phyloP scores from a whole-genome alignment of 2,797 vertebrate genomes.

The Premnoplex brunnescens region DNA sequence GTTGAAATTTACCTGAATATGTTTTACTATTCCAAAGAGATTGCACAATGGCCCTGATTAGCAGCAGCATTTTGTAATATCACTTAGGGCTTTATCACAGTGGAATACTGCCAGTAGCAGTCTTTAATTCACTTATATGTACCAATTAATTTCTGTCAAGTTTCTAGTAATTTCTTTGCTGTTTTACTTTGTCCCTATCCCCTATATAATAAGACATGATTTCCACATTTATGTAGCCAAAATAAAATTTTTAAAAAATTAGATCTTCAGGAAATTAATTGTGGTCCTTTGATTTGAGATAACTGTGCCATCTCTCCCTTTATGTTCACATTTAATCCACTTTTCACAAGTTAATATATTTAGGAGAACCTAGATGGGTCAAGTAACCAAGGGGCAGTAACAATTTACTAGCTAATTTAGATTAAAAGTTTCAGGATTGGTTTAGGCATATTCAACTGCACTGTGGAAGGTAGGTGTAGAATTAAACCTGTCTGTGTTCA shows the following conservation, averaged over 20 bases:
- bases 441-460: not conserved
- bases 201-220: constrained; percentile 51
- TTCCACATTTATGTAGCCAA: constrained; percentile 64
- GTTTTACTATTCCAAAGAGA: constrained; percentile 57
- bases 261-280: constrained; percentile 60
- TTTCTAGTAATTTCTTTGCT: constrained; percentile 75
- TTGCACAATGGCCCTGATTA: constrained; percentile 66
- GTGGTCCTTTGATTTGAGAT: constrained; percentile 49
- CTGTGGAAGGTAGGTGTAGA: not conserved
- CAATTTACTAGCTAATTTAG: constrained; percentile 17
- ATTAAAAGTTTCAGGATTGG: not conserved
- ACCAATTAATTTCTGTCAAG: constrained; percentile 76
- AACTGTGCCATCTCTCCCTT: constrained; percentile 51
- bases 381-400: not conserved
- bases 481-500: not conserved
- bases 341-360: constrained; percentile 59
- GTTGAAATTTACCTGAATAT: constrained; percentile 68
- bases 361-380: constrained; percentile 16
- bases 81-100: constrained; percentile 71
- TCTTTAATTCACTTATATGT: constrained; percentile 79
- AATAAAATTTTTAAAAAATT: not conserved
- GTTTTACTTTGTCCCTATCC: constrained; percentile 64
- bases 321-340: constrained; percentile 60
- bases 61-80: constrained; percentile 71
- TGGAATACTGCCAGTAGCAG: constrained; percentile 77